Percentiles rank a stretch among this genome's conserved stretches.
Conservation (phyloP, 1,140 invertebrate species). For the Hypsibius dujardini region DNA sequence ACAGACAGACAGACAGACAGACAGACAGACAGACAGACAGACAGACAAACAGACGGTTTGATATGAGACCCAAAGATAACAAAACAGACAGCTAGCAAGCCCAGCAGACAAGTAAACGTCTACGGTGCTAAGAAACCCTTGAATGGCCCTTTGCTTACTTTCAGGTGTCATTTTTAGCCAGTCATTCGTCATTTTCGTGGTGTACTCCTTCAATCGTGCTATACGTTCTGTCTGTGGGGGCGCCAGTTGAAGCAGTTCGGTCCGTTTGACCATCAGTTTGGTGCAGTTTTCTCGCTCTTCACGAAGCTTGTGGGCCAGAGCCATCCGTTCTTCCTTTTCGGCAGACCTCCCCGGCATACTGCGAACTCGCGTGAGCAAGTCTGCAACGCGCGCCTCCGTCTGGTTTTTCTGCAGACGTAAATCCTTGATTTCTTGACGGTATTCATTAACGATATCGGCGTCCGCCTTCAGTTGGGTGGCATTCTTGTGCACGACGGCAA, state of each 20-base stretch:
- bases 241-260: conserved; percentile 5
- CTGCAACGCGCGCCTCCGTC: conserved; percentile 9
- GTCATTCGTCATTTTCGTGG: not conserved
- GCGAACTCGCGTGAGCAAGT: conserved; percentile 9
- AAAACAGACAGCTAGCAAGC: too few relatives aligned
- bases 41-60: too few relatives aligned
- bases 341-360: not conserved
- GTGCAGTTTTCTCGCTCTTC: not conserved
- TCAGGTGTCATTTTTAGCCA: conserved; percentile 9
- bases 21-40: too few relatives aligned
- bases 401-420: conserved; percentile 2
- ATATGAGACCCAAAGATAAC: too few relatives aligned
- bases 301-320: not conserved
- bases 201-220: not conserved
- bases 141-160: not conserved
- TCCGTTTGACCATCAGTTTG: not conserved
- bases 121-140: not conserved
- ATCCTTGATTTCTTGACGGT: not conserved
- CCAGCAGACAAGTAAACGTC: too few relatives aligned
- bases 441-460: not conserved
- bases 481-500: not conserved
- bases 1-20: too few relatives aligned
- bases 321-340: not conserved
- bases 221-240: not conserved
- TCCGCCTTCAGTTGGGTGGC: not conserved